A percentile compares a stretch with the other conserved stretches of the same genome.
Conservation (phyloP, 2,797 vertebrate species). For the Muraenolepis orangiensis region DNA sequence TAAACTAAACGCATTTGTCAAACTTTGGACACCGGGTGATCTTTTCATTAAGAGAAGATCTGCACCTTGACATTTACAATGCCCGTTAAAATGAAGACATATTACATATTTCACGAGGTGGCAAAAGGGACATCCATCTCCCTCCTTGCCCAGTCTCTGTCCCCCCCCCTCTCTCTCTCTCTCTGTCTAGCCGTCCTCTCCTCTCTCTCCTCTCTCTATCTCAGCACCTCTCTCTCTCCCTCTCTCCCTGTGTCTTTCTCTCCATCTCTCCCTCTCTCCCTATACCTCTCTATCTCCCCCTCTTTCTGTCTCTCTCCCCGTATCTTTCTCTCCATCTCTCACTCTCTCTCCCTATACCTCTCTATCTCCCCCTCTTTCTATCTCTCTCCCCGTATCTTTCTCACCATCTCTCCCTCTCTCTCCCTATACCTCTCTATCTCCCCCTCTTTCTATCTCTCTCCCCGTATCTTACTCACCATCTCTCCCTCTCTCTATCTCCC, state of each 20-base stretch:
- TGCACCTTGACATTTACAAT: slow-evolving; percentile 71
- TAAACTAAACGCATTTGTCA: slow-evolving; percentile 61
- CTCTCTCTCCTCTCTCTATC: slow-evolving; percentile 25
- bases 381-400: slow-evolving; percentile 28
- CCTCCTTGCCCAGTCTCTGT: slow-evolving; percentile 5
- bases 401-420: slow-evolving; percentile 69
- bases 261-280: slow-evolving; percentile 26
- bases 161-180: slow-evolving; percentile 26
- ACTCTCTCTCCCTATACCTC: slow-evolving; percentile 25
- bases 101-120: slow-evolving; percentile 73
- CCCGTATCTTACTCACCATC: too few species aligned
- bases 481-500: slow-evolving; percentile 45
- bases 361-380: slow-evolving; percentile 27
- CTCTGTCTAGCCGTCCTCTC: too few species aligned
- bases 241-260: slow-evolving; percentile 25
- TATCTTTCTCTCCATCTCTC: too few species aligned
- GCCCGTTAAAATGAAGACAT: slow-evolving; percentile 75
- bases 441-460: slow-evolving; percentile 26
- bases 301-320: slow-evolving; percentile 29
- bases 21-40: slow-evolving; percentile 64
- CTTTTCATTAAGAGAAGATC: slow-evolving; percentile 73
- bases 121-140: slow-evolving; percentile 66
- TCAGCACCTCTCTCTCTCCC: slow-evolving; percentile 57
- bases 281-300: slow-evolving; percentile 32
- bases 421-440: slow-evolving; percentile 3